A percentile compares a stretch with the other conserved stretches of the same genome.
These are phyloP conservation scores for Mohoua ochrocephala DNA, from an alignment of 2,113 vertebrate species.

Conservation along the genomic window DNA sequence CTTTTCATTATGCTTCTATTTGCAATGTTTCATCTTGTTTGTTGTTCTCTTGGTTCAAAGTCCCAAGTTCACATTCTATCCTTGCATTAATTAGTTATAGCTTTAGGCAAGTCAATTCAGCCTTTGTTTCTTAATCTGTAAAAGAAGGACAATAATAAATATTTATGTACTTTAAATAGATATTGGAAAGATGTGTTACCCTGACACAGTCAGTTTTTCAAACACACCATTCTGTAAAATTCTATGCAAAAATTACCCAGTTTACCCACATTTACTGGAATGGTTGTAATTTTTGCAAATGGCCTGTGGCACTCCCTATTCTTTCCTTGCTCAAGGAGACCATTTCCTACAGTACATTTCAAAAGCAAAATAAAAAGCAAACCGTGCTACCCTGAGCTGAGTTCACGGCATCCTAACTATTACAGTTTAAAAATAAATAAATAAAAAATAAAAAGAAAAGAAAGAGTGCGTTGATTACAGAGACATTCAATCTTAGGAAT, in stretches of 20 bases:
- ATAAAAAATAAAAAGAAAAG: fast-evolving
- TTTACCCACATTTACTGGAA: neutral
- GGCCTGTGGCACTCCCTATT: neutral
- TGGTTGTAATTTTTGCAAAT: neutral
- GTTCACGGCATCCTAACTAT: neutral
- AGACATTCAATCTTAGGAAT: neutral
- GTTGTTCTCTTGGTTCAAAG: neutral
- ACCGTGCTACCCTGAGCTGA: neutral
- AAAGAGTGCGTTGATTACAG: neutral
- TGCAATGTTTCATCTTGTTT: neutral
- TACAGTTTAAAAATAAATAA: no score
- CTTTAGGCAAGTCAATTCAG: neutral
- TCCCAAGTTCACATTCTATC: neutral
- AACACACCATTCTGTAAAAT: neutral
- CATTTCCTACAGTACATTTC: neutral
- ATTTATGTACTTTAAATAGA: neutral
- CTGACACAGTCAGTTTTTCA: neutral
- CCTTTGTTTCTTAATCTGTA: neutral
- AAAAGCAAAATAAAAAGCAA: no score
- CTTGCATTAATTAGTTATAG: neutral
- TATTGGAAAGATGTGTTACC: neutral
- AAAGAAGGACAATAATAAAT: conserved; percentile 3
- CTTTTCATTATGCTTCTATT: neutral
- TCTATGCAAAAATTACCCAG: neutral
- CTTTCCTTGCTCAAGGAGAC: neutral